Evolutionary conservation across 37 sponge, comb jelly and placozoan genomes (phyloP).

Genomic region (Diacarnus erythraeanus): DNA sequence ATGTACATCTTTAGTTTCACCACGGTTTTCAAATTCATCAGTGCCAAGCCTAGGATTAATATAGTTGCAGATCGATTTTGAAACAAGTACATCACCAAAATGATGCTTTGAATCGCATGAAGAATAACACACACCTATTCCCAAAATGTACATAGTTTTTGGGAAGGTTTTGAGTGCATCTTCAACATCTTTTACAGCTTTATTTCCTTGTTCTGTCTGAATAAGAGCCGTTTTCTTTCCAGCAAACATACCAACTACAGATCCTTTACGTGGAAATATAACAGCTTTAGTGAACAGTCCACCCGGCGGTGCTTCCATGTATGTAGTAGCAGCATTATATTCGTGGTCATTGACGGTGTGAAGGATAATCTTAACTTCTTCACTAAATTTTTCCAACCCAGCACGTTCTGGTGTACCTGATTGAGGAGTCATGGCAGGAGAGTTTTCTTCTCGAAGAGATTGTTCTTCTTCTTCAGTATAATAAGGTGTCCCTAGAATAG

Average conservation of each 20-base stretch:
- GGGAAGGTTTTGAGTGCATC: slow-evolving; percentile 6
- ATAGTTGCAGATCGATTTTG: slow-evolving; percentile 3
- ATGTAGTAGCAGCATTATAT: no score
- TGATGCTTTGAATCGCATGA: background rate
- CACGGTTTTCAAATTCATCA: background rate
- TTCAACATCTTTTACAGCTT: slow-evolving; percentile 13
- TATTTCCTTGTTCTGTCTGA: slow-evolving; percentile 6
- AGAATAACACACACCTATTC: slow-evolving; percentile 10
- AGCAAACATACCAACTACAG: slow-evolving; percentile 22
- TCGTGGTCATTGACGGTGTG: no score
- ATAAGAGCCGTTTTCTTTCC: slow-evolving; percentile 17
- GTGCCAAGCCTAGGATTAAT: background rate
- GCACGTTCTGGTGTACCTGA: no score
- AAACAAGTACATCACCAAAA: slow-evolving; percentile 29
- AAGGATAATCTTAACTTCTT: no score
- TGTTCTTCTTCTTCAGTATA: no score
- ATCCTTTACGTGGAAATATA: no score
- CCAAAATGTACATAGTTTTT: background rate
- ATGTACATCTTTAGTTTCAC: background rate
- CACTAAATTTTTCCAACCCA: no score
- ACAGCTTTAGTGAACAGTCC: no score
- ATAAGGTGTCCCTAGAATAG: no score
- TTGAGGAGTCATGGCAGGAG: no score
- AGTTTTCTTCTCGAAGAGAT: no score
- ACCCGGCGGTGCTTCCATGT: no score